Conservation (phyloP, 1,140 invertebrate genomes). For the Mya arenaria region DNA sequence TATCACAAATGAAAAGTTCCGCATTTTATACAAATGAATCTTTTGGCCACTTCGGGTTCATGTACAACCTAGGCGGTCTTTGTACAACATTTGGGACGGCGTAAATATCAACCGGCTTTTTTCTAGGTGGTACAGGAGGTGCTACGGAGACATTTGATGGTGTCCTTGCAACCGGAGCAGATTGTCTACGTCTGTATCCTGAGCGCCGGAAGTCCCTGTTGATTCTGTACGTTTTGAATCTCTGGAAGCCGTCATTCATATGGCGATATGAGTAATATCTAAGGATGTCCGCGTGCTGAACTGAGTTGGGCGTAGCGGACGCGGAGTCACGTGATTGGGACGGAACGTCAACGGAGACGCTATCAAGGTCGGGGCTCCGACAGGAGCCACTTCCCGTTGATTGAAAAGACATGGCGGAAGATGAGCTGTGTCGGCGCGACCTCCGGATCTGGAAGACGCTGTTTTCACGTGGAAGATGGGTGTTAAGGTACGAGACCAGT, state of each 20-base stretch:
- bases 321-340: conserved; percentile 33
- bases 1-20: too few relatives aligned
- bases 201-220: conserved; percentile 12
- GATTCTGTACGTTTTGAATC: conserved; percentile 26
- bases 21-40: conserved; percentile 34
- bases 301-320: conserved; percentile 42
- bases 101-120: background rate
- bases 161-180: background rate
- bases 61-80: conserved; percentile 16
- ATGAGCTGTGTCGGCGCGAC: conserved; percentile 15
- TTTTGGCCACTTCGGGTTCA: background rate
- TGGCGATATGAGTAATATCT: conserved; percentile 47
- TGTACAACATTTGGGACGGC: conserved; percentile 11
- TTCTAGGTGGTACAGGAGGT: background rate
- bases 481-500: conserved; percentile 22
- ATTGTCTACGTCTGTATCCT: conserved; percentile 1
- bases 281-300: conserved; percentile 42
- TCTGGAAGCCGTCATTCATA: conserved; percentile 35
- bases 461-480: conserved; percentile 35
- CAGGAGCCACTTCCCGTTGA: conserved; percentile 26
- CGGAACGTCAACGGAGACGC: conserved; percentile 22
- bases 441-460: conserved; percentile 31
- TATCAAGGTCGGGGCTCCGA: conserved; percentile 23
- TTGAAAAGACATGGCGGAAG: conserved; percentile 13
- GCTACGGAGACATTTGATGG: background rate